Base-by-base conservation (phyloP, 2,888 invertebrate species). In the Standfussiana lucernea region DNA sequence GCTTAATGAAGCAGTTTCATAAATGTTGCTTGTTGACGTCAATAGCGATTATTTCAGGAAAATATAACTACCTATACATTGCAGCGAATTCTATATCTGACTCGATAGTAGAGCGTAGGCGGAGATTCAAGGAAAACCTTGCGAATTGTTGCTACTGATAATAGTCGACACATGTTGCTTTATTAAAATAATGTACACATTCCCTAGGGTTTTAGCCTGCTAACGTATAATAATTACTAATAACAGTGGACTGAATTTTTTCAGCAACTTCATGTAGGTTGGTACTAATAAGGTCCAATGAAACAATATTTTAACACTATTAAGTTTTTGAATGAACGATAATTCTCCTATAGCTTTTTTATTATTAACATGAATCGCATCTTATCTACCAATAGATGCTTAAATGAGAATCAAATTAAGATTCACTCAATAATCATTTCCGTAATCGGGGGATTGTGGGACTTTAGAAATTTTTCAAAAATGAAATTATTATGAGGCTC, bases 81-180 rank as follows among this genome's bases (percentile, higher is more conserved):
- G 42, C 45, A 77, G 28, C n/a, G 18, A 76, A 32, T 66, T 77
- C 32, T 67, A 69, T 56, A 76, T 59, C 78, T 59, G 21, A 15
- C 21, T 42, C 37, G 11, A 47, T 68, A 15, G 37, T 40, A 13
- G 8, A n/a, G 68, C 68, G 45, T 47, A 40, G 56, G 37, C n/a
- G 15, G 24, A 8, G n/a, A 50, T n/a, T 32, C 45, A 40, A 45
- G 45, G 67, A 56, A 24, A 56, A 21, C 3, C 28, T 53, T 37
- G 15, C 10, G 5, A 53, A 56, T 53, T 35, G 10, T 8, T 18
- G 28, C 1, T 28, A 59, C 59, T 32, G 28, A 59, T 59, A 28
- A 32, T 32, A 8, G 59, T 61, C 21, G 10, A 61, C 21, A 1
- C 8, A 21, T 61, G 32, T 61, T 56, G 32, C 21, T 32, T 59